Conservation (phyloP, 2,888 invertebrate genomes). For the Capitulum mitella region DNA sequence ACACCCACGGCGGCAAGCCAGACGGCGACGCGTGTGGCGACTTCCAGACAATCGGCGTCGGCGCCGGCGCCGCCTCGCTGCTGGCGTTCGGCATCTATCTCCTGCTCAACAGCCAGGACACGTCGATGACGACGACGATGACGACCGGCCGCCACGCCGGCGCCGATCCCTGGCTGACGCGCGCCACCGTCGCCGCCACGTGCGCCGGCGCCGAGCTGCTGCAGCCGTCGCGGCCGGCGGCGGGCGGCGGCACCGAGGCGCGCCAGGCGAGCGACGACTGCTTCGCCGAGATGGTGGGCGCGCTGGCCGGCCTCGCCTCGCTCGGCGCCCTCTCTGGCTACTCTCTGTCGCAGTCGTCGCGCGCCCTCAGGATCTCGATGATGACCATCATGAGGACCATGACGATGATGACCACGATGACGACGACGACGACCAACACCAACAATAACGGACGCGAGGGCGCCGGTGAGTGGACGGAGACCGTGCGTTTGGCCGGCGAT, state of each 20-base stretch:
- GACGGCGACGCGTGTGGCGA: background rate
- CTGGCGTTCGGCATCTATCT: background rate
- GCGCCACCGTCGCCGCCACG: background rate
- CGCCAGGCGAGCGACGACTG: background rate
- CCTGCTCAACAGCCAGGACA: background rate
- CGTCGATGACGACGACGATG: background rate
- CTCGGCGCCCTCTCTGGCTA: background rate
- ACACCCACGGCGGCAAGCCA: background rate
- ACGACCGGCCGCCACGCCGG: background rate
- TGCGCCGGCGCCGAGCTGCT: background rate
- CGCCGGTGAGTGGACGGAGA: too few species aligned
- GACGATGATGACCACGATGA: background rate
- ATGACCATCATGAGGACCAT: background rate
- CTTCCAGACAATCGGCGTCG: slow-evolving; percentile 12
- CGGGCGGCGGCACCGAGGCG: too few species aligned
- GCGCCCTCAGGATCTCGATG: background rate
- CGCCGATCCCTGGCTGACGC: background rate
- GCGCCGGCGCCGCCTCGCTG: slow-evolving; percentile 10
- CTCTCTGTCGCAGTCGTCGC: slow-evolving; percentile 2
- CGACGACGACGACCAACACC: background rate
- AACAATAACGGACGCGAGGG: too few species aligned
- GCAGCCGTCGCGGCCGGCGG: background rate
- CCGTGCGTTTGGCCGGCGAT: too few species aligned
- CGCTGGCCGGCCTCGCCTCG: background rate
- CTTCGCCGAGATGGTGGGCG: slow-evolving; percentile 6